Evolutionary conservation across 2,797 vertebrate genomes (phyloP).

Genomic region (Pagetopsis macropterus): DNA sequence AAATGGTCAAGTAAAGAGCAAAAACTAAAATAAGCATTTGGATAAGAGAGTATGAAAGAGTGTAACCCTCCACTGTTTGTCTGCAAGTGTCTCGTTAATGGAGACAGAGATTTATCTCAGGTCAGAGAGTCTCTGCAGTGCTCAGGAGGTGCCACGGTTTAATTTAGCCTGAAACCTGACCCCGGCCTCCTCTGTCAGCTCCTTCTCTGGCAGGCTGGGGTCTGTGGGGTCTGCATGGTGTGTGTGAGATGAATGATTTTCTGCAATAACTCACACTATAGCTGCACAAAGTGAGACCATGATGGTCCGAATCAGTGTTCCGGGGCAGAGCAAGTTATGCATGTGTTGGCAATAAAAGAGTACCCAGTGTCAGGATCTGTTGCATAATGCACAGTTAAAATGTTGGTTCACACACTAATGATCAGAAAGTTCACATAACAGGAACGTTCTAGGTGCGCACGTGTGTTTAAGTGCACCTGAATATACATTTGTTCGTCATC

Average conservation of each 20-base stretch:
- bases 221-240: constrained; percentile 1
- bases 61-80: constrained; percentile 7
- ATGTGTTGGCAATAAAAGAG: too few species aligned
- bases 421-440: too few species aligned
- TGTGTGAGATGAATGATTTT: constrained; percentile 7
- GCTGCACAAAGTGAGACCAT: constrained; percentile 1
- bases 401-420: too few species aligned
- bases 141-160: constrained; percentile 61
- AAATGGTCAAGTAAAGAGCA: not conserved
- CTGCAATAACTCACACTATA: not conserved
- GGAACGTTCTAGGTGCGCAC: too few species aligned
- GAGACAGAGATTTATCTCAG: constrained; percentile 64
- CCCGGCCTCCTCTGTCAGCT: constrained; percentile 59
- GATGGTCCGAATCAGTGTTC: not conserved
- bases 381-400: too few species aligned
- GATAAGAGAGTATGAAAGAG: too few species aligned
- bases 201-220: constrained; percentile 43
- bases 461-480: too few species aligned
- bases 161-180: constrained; percentile 78
- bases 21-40: not conserved
- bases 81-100: constrained; percentile 16
- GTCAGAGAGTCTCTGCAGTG: constrained; percentile 63
- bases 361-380: too few species aligned
- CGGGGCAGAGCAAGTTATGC: too few species aligned
- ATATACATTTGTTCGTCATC: too few species aligned